Evolutionary conservation across 2,113 vertebrate genomes (phyloP).

Genomic region (Emydura subglobosa): DNA sequence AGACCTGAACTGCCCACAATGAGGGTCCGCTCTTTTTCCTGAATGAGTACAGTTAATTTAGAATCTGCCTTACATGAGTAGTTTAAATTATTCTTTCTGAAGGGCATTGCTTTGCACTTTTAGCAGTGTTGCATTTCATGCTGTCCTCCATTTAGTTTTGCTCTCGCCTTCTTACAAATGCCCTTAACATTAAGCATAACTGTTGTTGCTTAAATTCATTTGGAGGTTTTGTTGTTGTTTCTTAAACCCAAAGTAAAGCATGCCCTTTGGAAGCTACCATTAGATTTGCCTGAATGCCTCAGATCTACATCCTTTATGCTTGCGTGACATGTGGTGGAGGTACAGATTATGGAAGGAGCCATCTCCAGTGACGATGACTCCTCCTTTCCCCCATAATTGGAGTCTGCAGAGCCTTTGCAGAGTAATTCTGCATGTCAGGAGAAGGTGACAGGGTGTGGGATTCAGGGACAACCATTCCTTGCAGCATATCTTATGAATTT

Average conservation of each 20-base stretch:
- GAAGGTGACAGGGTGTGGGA: not conserved
- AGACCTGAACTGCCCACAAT: not conserved
- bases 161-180: not conserved
- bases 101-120: not conserved
- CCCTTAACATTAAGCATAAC: not conserved
- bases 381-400: not conserved
- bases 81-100: not conserved
- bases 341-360: not conserved
- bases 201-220: not conserved
- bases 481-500: not conserved
- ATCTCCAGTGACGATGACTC: not conserved
- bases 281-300: not conserved
- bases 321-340: not conserved
- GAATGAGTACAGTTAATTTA: not conserved
- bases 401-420: not conserved
- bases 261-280: not conserved
- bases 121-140: not conserved
- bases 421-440: not conserved
- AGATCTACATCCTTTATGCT: not conserved
- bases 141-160: not conserved
- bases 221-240: not conserved
- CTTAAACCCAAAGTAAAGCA: not conserved
- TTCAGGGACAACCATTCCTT: not conserved
- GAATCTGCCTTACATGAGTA: not conserved
- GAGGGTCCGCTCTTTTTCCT: not conserved